Evolutionary conservation across 2,888 invertebrate species (phyloP), one percentile per base, ranked within the genome.

Genomic region (Entomobrya proxima): DNA sequence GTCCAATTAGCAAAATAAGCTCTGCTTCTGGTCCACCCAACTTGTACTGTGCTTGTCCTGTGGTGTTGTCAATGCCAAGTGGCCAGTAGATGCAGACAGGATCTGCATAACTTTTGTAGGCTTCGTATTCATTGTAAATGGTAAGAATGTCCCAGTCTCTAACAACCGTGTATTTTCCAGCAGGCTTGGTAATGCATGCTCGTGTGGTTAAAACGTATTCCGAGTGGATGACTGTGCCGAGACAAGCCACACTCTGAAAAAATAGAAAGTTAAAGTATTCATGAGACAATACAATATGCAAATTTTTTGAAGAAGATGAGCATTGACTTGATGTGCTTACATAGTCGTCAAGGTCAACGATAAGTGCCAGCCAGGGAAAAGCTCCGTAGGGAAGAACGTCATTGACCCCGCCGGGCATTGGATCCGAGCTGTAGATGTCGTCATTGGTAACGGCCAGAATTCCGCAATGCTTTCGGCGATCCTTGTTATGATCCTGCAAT

Each of bases 101-200:
- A 1, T 81, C 76, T 24, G 85, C 83, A 40, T 85, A 85, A 61
- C 88, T 89, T 84, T 88, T 85, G 84, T 87, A 89, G 7, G 87
- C 52, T 47, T 89, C 89, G 61, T 89, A 86, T 55, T 89, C 88
- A 47, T 89, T 89, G 37, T 86, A 86, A 47, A 87, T 81, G 44
- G 80, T 88, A 30, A 87, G 76, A 27, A 89, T 61, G 50, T 89
- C 89, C 89, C 89, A 89, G 47, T 89, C 89, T 9, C 79, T 81
- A 11, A 81, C 55, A 11, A 89, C 81, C 0, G 85, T 50, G 11
- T 87, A 83, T 15, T 79, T 87, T 18, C 83, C 83, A 30, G 87
- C 69, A 44, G 86, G 76, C 18, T 82, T 72, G 27, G 32, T 69
- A 9, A 89, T 72, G 55, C 89, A 89, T 4, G 88, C 86, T 11